These are phyloP conservation scores for Dendropsophus ebraccatus DNA, from an alignment of 2,113 vertebrate species.

Conservation along the genomic window DNA sequence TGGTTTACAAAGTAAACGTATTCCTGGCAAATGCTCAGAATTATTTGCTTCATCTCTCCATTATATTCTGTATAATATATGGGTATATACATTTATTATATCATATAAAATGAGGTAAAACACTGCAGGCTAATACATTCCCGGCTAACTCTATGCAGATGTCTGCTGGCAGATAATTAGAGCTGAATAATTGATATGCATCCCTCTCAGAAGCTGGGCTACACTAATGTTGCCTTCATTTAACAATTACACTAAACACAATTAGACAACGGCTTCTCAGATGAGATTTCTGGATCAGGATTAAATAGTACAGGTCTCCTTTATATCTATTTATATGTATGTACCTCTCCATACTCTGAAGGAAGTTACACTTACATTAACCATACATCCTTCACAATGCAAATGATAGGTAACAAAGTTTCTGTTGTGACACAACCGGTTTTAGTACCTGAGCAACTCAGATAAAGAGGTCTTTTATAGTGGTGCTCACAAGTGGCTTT, in stretches of 20 bases:
- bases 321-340: neutral
- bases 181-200: constrained; percentile 42
- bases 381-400: neutral
- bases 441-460: neutral
- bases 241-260: neutral
- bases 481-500: neutral
- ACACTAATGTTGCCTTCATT: constrained; percentile 17
- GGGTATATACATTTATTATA: neutral
- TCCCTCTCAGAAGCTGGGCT: neutral
- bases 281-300: neutral
- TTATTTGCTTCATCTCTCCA: too few relatives aligned
- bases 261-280: neutral
- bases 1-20: too few relatives aligned
- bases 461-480: neutral
- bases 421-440: neutral
- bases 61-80: too few relatives aligned
- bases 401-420: neutral
- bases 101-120: neutral
- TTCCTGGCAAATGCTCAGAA: too few relatives aligned
- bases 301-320: neutral
- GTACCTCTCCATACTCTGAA: neutral
- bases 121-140: neutral
- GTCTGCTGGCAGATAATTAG: neutral
- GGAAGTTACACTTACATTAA: neutral
- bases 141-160: neutral